These are phyloP conservation scores for Scomberomorus guttatus DNA, from an alignment of 2,797 vertebrate species.

Conservation along the genomic window DNA sequence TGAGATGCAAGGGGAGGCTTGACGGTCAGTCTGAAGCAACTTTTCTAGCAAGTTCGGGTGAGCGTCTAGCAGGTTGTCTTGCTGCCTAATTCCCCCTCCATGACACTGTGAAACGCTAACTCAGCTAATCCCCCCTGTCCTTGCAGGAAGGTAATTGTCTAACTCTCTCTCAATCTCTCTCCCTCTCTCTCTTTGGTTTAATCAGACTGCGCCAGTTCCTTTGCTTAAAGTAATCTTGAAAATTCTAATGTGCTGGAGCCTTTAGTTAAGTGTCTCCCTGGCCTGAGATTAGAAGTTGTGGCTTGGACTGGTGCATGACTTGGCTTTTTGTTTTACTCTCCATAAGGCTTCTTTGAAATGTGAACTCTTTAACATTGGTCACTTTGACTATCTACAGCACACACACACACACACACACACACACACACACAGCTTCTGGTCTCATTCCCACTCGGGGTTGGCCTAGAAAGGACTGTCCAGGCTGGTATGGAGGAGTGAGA, in stretches of 20 bases:
- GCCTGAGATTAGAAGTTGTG: slow-evolving; percentile 18
- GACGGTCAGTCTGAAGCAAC: neutral
- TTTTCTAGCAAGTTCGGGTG: slow-evolving; percentile 20
- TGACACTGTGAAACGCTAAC: slow-evolving; percentile 63
- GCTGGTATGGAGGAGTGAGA: slow-evolving; percentile 67
- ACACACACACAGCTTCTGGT: slow-evolving; percentile 47
- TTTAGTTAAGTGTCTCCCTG: slow-evolving; percentile 9
- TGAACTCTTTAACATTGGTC: slow-evolving; percentile 43
- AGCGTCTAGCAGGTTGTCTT: slow-evolving; percentile 52
- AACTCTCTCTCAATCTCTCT: slow-evolving; percentile 19
- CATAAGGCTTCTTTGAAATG: slow-evolving; percentile 44
- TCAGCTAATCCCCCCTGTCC: slow-evolving; percentile 72
- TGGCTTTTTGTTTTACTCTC: slow-evolving; percentile 19
- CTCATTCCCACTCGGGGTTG: slow-evolving; percentile 46
- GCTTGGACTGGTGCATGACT: slow-evolving; percentile 17
- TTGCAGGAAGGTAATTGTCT: slow-evolving; percentile 65
- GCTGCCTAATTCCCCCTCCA: slow-evolving; percentile 54
- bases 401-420: slow-evolving; percentile 1
- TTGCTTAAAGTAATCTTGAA: slow-evolving; percentile 20
- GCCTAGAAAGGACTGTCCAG: slow-evolving; percentile 52
- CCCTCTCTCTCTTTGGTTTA: slow-evolving; percentile 19
- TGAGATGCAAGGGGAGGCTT: slow-evolving; percentile 16
- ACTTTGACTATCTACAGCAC: slow-evolving; percentile 38
- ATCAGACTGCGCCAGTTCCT: slow-evolving; percentile 18
- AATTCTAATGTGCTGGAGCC: neutral